These are phyloP conservation scores for Abramis brama DNA, from an alignment of 2,113 vertebrate genomes.

Conservation along the genomic window DNA sequence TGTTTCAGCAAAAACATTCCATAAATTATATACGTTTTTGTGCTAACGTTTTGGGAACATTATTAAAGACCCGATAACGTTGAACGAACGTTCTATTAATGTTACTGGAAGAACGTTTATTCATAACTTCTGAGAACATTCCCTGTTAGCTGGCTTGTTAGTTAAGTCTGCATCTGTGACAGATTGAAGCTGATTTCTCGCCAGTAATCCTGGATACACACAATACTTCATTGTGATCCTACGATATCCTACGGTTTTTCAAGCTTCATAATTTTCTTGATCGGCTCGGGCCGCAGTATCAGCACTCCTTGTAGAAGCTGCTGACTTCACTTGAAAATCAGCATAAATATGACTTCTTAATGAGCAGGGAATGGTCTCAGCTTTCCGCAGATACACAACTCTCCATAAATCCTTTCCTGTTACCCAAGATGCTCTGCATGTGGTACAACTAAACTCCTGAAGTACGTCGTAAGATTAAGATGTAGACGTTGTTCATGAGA, in stretches of 20 bases:
- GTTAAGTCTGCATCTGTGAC: not conserved
- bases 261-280: not conserved
- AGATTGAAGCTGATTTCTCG: not conserved
- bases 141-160: not conserved
- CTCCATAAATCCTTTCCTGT: constrained; percentile 5
- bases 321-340: constrained; percentile 26
- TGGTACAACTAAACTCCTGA: not conserved
- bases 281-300: not conserved
- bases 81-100: too few species aligned
- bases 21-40: too few species aligned
- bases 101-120: too few species aligned
- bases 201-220: not conserved
- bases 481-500: not conserved
- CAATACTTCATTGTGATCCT: not conserved
- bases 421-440: not conserved
- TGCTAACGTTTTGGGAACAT: too few species aligned
- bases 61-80: too few species aligned
- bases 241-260: not conserved
- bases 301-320: constrained; percentile 27
- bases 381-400: constrained; percentile 19
- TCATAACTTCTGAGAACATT: too few species aligned
- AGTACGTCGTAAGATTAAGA: not conserved
- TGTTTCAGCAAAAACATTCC: too few species aligned
- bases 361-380: not conserved
- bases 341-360: constrained; percentile 20